These are phyloP conservation scores for Xylocampa areola DNA, from an alignment of 2,888 invertebrate genomes.

Conservation along the genomic window DNA sequence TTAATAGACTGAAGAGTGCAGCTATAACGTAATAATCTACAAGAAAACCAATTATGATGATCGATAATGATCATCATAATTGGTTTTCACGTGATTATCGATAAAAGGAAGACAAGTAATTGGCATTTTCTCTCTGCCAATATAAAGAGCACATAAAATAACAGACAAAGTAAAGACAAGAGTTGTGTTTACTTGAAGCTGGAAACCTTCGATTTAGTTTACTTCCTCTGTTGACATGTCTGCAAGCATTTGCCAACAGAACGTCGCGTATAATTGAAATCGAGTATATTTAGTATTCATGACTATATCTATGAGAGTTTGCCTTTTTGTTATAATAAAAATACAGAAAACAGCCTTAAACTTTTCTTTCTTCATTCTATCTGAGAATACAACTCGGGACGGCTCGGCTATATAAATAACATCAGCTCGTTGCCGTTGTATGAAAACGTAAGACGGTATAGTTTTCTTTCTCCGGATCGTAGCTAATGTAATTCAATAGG, in stretches of 20 bases:
- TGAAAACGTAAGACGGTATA: conserved; percentile 54
- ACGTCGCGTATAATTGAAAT: conserved; percentile 27
- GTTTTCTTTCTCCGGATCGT: conserved; percentile 54
- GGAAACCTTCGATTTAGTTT: conserved; percentile 20
- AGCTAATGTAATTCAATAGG: conserved; percentile 62
- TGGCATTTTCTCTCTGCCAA: background rate
- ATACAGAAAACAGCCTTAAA: conserved; percentile 33
- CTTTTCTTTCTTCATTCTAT: conserved; percentile 39
- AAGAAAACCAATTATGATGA: background rate
- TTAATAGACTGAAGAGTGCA: too few species aligned
- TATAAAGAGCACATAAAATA: background rate
- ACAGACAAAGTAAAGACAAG: conserved; percentile 5
- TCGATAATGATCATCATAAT: background rate
- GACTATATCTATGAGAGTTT: conserved; percentile 7
- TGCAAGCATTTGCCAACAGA: conserved; percentile 17
- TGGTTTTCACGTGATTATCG: background rate
- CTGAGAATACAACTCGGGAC: conserved; percentile 26
- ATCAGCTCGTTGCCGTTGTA: conserved; percentile 40
- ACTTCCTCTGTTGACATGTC: conserved; percentile 32
- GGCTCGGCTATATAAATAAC: conserved; percentile 50
- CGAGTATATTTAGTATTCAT: conserved; percentile 18
- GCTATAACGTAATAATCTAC: background rate
- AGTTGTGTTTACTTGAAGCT: conserved; percentile 9
- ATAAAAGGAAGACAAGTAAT: background rate
- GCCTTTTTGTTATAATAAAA: conserved; percentile 18